A percentile compares a stretch with the other conserved stretches of the same genome.
These are phyloP conservation scores for Hirundichthys speculiger DNA, from an alignment of 2,113 vertebrate species.

Conservation along the genomic window DNA sequence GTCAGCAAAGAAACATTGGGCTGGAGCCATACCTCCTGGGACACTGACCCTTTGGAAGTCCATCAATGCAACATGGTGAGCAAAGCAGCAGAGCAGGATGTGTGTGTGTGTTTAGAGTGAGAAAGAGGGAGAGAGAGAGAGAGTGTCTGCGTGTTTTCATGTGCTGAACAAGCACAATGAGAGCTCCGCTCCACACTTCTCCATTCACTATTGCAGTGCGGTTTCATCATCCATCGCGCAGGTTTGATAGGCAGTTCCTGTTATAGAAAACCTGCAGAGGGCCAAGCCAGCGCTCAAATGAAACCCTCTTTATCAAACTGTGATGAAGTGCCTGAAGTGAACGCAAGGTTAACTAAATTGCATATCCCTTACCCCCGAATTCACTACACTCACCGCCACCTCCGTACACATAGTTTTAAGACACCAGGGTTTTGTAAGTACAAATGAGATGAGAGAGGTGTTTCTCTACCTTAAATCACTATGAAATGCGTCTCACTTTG, in stretches of 20 bases:
- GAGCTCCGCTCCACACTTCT: conserved; percentile 45
- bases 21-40: conserved; percentile 41
- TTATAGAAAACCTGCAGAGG: conserved; percentile 73
- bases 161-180: conserved; percentile 72
- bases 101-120: conserved; percentile 20
- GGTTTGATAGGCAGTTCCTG: conserved; percentile 78
- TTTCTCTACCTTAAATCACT: conserved; percentile 66
- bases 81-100: conserved; percentile 63
- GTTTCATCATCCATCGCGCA: conserved; percentile 79
- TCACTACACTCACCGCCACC: conserved; percentile 51
- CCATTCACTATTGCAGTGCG: conserved; percentile 65
- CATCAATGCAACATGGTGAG: conserved; percentile 66
- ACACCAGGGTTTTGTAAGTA: conserved; percentile 64
- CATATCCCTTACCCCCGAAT: conserved; percentile 61
- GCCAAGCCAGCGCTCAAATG: conserved; percentile 55
- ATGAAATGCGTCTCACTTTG: conserved; percentile 66
- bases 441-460: conserved; percentile 58
- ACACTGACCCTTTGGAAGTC: conserved; percentile 57
- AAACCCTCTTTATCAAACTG: conserved; percentile 73
- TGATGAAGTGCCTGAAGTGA: conserved; percentile 70
- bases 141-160: background rate
- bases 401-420: conserved; percentile 39
- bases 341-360: conserved; percentile 74
- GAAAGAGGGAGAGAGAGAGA: background rate
- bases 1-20: no score